Evolutionary conservation across 2,888 invertebrate species (phyloP), one percentile per base, ranked within the genome.

Genomic region (Napeogenes sylphis): DNA sequence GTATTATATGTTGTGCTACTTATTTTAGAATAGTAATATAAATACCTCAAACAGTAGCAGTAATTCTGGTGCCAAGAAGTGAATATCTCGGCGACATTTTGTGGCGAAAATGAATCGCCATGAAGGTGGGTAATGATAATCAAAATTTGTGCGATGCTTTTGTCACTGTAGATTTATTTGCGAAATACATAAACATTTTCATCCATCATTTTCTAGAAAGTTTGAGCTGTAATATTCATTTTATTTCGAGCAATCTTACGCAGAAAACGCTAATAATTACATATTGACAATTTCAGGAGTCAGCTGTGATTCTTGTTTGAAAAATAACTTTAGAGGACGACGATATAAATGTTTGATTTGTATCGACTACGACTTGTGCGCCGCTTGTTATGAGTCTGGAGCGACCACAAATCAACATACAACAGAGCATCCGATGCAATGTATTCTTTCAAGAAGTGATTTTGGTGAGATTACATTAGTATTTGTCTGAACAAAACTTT

Each of bases 291-390:
- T 92, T 92, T 75, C 86, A 98, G 99, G 99, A 92, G 99, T 99
- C 84, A 99, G 98, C 93, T 99, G 99, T 94, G 99, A 99, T 95
- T 97, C 98, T 83, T 99, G 99, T 94, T 93, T 98, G 90, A 98
- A 97, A 92, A 97, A 96, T 85, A 98, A 99, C 91, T 99, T 99
- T 90, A 94, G 96, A 90, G 99, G 99, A 80, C 95, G 97, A 86
- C 95, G 99, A 80, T 99, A 98, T 92, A 99, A 99, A 93, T 99
- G 99, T 92, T 94, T 99, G 86, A 95, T 98, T 80, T 99, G 99
- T 92, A 98, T 97, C 91, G 99, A 99, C 92, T 99, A 98, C 92
- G 99, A 99, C 92, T 93, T 99, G 79, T 99, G 99, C 92, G 96
- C 98, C 79, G 94, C 95, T 78, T 99, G 99, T 88, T 98, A 97